Conservation (phyloP, 2,113 vertebrate species). For the Lichenostomus cassidix region DNA sequence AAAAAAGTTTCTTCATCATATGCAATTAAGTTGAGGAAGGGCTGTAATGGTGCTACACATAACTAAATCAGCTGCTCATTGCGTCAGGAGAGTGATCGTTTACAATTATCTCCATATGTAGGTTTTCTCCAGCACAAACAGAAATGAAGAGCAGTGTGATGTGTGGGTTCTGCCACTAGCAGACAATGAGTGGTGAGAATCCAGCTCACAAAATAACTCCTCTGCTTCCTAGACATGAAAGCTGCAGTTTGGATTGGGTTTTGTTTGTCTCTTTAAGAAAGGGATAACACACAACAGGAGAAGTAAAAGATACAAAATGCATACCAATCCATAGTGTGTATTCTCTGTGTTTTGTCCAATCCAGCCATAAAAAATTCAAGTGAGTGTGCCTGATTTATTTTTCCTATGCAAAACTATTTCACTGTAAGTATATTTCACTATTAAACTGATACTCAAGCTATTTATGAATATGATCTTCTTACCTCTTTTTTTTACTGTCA, state of each 20-base stretch:
- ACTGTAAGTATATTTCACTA: not conserved
- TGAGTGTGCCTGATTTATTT: not conserved
- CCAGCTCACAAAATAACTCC: slow-evolving; percentile 15
- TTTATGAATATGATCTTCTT: not conserved
- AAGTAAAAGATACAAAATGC: not conserved
- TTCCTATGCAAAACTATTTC: not conserved
- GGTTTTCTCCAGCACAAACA: not conserved
- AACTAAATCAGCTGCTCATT: not conserved
- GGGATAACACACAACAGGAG: not conserved
- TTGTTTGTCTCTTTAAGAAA: not conserved
- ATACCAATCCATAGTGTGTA: not conserved
- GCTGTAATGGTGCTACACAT: not conserved
- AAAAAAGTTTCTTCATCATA: not conserved
- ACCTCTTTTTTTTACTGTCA: not conserved
- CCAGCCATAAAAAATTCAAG: not conserved
- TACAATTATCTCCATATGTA: not conserved
- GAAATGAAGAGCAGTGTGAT: not conserved
- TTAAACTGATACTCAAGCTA: not conserved
- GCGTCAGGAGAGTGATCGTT: not conserved
- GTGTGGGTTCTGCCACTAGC: not conserved
- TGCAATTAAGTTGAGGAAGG: not conserved
- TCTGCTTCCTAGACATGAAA: slow-evolving; percentile 7
- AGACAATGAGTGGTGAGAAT: slow-evolving; percentile 13
- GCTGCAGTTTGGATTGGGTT: not conserved
- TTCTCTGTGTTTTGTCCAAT: not conserved